A percentile compares a stretch with the other conserved stretches of the same genome.
Conservation (phyloP, 2,797 vertebrate species). For the Aplochiton taeniatus region DNA sequence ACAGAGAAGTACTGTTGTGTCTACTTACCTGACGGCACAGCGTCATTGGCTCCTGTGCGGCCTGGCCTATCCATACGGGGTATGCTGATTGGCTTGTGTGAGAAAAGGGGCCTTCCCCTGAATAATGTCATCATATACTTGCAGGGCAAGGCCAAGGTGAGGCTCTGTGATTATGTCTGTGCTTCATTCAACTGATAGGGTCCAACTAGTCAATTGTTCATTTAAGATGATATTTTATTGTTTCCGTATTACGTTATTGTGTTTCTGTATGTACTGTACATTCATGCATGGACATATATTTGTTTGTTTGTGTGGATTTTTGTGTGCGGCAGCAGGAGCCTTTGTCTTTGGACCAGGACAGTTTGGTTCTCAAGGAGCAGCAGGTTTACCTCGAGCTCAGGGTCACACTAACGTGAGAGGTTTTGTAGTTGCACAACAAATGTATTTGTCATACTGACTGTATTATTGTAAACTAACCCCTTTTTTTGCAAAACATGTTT, state of each 20-base stretch:
- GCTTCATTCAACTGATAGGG: not conserved
- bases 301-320: slow-evolving; percentile 1
- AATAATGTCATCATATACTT: slow-evolving; percentile 82
- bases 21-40: slow-evolving; percentile 82
- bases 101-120: slow-evolving; percentile 82
- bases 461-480: not conserved
- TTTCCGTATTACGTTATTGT: no score
- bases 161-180: no score
- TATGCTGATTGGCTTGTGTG: slow-evolving; percentile 80
- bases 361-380: slow-evolving; percentile 78
- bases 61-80: slow-evolving; percentile 74
- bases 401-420: slow-evolving; percentile 81
- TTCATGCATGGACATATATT: not conserved
- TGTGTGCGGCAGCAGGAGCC: slow-evolving; percentile 65
- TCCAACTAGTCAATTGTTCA: not conserved
- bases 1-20: slow-evolving; percentile 85
- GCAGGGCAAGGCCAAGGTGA: slow-evolving; percentile 81
- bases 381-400: slow-evolving; percentile 82
- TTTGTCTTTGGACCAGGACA: slow-evolving; percentile 83
- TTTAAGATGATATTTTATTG: no score
- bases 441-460: not conserved
- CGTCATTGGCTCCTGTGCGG: slow-evolving; percentile 76
- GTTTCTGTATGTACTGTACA: no score
- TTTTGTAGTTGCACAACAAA: not conserved
- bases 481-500: not conserved